These are phyloP conservation scores for Porites divaricata DNA, from an alignment of 92 coral and sea anemone species.

Conservation along the genomic window DNA sequence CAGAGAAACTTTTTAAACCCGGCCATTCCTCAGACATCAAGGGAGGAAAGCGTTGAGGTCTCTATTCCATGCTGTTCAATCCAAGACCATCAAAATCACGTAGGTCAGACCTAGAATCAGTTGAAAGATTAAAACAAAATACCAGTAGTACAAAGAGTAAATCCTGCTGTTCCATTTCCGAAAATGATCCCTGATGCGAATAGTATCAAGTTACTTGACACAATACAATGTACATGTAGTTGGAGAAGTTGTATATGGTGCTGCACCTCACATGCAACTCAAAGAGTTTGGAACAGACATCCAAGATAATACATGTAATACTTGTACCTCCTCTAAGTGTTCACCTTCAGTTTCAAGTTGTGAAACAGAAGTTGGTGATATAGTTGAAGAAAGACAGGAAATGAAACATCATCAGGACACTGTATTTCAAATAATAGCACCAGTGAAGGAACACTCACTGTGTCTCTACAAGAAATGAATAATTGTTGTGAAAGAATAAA, in stretches of 20 bases:
- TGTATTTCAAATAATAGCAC: not conserved
- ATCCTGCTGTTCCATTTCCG: too few species aligned
- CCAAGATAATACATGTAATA: not conserved
- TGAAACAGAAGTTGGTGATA: not conserved
- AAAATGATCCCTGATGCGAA: too few species aligned
- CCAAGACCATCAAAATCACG: too few species aligned
- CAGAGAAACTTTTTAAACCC: too few species aligned
- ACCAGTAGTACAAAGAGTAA: too few species aligned
- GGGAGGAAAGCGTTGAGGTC: too few species aligned
- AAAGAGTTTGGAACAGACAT: not conserved
- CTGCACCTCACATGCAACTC: conserved; percentile 4
- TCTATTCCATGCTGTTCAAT: too few species aligned
- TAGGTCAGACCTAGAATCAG: too few species aligned
- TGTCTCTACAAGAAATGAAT: not conserved
- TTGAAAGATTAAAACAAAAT: too few species aligned
- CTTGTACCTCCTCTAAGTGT: not conserved
- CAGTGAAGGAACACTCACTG: conserved; percentile 7
- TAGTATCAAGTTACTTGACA: not conserved
- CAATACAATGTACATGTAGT: too few species aligned
- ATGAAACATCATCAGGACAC: not conserved
- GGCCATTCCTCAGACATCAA: too few species aligned
- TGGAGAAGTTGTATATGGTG: not conserved
- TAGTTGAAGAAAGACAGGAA: not conserved
- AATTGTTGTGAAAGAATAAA: not conserved
- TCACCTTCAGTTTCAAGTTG: conserved; percentile 13